phyloP scores from a whole-genome alignment of 2,888 invertebrate genomes.

The Nasonovia ribisnigri region DNA sequence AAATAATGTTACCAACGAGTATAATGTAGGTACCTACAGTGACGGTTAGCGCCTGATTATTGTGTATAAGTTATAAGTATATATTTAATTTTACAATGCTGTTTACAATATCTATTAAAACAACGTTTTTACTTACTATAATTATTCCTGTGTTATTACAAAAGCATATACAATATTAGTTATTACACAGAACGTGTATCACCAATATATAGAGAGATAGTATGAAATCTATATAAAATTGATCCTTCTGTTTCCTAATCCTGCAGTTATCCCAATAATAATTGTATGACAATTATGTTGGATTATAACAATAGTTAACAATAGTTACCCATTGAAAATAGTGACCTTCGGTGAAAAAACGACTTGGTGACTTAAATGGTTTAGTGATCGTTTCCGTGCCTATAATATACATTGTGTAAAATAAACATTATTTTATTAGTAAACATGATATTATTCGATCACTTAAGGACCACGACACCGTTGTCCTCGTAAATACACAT shows the following conservation, averaged over 20 bases:
- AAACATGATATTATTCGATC: neutral
- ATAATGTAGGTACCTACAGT: neutral
- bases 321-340: constrained; percentile 4
- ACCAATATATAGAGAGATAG: neutral
- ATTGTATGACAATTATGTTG: neutral
- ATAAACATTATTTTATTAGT: constrained; percentile 1
- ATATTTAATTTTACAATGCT: neutral
- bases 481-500: neutral
- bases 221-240: neutral
- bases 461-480: neutral
- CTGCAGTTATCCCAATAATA: neutral
- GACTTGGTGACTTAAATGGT: constrained; percentile 3
- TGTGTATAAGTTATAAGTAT: too few relatives aligned
- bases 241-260: neutral
- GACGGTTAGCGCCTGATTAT: too few relatives aligned
- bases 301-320: neutral
- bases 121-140: neutral
- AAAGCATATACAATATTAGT: too few relatives aligned
- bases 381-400: neutral
- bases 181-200: neutral
- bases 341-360: neutral
- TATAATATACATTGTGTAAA: neutral
- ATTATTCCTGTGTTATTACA: neutral
- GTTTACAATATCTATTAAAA: neutral
- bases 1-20: neutral